phyloP scores from a whole-genome alignment of 2,797 vertebrate species.

The Spheniscus humboldti region DNA sequence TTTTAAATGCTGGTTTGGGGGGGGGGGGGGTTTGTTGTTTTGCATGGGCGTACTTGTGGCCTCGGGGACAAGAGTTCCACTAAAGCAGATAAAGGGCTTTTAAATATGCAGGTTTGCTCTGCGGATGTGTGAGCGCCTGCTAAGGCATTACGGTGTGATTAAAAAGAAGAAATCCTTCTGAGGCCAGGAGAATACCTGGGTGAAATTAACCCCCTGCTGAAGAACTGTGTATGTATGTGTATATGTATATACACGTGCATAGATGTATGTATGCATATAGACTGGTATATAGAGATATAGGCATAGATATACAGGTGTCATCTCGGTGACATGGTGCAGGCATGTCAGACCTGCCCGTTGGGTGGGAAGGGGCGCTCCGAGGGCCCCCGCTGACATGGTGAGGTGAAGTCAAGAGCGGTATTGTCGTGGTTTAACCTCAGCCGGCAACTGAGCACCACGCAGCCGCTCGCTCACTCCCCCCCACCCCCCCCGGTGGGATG shows the following conservation, averaged over 20 bases:
- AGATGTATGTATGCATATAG: not conserved
- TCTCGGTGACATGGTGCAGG: not conserved
- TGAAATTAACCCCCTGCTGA: not conserved
- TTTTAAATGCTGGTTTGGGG: not conserved
- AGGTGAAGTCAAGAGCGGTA: conserved; percentile 33
- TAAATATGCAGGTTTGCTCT: not conserved
- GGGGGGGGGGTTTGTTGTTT: not conserved
- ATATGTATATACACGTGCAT: not conserved
- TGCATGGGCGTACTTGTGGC: not conserved
- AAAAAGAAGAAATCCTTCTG: not conserved
- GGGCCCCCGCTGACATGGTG: not conserved
- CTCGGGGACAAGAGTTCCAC: not conserved
- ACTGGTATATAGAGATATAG: not conserved
- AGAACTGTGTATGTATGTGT: not conserved
- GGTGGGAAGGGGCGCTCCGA: not conserved
- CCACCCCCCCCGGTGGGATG: too few species aligned
- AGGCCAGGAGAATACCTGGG: not conserved
- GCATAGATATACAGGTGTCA: not conserved
- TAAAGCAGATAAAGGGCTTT: not conserved
- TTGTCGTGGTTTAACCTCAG: too few species aligned
- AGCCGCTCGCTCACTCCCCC: too few species aligned
- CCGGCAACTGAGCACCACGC: too few species aligned
- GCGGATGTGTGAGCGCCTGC: not conserved
- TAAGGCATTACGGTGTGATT: not conserved
- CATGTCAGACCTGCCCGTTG: not conserved